Conservation (phyloP, 2,113 vertebrate genomes). For the Cardinalis cardinalis region DNA sequence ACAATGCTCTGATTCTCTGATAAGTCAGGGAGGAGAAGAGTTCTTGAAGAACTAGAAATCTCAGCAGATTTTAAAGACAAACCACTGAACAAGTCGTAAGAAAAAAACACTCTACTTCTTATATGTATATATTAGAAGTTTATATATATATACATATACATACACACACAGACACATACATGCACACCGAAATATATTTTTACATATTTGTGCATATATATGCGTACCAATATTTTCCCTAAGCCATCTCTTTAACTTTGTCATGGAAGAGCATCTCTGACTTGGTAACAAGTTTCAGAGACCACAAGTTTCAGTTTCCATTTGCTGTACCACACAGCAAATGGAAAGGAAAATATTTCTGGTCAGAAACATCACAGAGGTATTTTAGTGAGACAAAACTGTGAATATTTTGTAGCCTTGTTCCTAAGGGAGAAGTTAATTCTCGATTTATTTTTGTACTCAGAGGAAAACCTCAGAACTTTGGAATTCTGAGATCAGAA, state of each 20-base stretch:
- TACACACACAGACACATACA: fast-evolving
- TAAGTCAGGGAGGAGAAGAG: background rate
- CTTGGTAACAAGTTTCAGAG: background rate
- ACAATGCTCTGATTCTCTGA: background rate
- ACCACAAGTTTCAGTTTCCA: background rate
- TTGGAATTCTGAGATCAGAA: background rate
- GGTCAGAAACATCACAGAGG: background rate
- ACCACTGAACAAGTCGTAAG: background rate
- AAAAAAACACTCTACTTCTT: background rate
- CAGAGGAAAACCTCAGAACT: background rate
- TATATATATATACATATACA: too few species aligned
- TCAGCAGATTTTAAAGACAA: background rate
- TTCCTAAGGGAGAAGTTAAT: background rate
- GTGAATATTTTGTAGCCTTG: background rate
- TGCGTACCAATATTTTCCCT: background rate
- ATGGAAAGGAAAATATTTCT: background rate
- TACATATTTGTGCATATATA: background rate
- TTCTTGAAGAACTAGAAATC: background rate
- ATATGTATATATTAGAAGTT: background rate
- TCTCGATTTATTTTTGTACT: background rate
- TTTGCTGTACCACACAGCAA: background rate
- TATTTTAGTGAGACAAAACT: background rate
- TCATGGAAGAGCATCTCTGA: background rate
- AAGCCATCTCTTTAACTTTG: background rate
- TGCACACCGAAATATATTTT: background rate